A percentile compares a stretch with the other conserved stretches of the same genome.
Conservation (phyloP, 2,797 vertebrate genomes). For the Ficedula albicollis region DNA sequence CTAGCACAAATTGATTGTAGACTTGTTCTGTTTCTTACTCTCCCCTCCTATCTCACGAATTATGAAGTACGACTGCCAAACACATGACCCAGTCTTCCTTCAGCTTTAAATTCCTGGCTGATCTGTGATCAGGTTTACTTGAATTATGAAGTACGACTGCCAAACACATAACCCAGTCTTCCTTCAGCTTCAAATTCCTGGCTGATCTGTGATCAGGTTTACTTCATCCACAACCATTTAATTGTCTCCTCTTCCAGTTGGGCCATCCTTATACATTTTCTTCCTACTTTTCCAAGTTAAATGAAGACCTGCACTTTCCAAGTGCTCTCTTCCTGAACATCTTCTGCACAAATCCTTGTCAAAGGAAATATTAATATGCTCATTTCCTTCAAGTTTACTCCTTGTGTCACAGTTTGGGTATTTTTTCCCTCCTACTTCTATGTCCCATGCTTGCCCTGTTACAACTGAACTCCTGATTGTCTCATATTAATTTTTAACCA, state of each 20-base stretch:
- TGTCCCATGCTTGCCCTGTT: not conserved
- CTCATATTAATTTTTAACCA: not conserved
- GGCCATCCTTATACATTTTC: not conserved
- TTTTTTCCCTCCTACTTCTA: not conserved
- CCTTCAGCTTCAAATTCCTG: not conserved
- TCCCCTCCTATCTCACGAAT: not conserved
- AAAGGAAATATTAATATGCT: not conserved
- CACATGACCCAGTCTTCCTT: not conserved
- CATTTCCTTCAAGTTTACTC: not conserved
- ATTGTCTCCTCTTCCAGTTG: not conserved
- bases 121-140: not conserved
- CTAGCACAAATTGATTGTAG: not conserved
- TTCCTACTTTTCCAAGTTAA: not conserved
- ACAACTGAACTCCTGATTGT: not conserved
- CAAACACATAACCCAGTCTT: not conserved
- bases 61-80: not conserved
- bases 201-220: not conserved
- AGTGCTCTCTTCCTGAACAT: not conserved
- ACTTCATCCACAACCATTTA: not conserved
- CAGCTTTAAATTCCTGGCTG: not conserved
- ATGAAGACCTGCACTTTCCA: not conserved
- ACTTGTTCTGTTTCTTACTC: not conserved
- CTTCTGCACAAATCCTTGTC: not conserved
- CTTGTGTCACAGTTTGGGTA: not conserved
- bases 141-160: not conserved